These are phyloP conservation scores for Macroglossus sobrinus DNA, from an alignment of 2,113 vertebrate species.

Conservation along the genomic window DNA sequence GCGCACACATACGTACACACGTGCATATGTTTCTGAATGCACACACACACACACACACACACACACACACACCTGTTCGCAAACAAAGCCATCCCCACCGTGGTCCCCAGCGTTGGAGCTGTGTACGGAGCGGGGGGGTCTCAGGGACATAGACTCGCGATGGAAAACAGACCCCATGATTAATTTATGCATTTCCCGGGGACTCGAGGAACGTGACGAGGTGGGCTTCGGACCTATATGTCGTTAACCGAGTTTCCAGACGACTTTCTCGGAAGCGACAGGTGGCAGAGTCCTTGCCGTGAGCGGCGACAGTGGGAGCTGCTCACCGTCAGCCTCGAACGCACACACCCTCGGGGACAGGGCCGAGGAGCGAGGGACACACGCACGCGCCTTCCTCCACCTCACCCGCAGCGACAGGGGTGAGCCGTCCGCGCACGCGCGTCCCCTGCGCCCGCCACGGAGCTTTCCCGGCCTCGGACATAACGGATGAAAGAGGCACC, in stretches of 20 bases:
- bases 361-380: not conserved
- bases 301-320: not conserved
- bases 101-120: not conserved
- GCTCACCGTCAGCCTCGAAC: too few species aligned
- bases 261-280: constrained; percentile 65
- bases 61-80: not conserved
- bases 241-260: constrained; percentile 74
- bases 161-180: constrained; percentile 70
- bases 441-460: not conserved
- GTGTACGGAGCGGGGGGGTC: constrained; percentile 5
- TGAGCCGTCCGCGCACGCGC: not conserved
- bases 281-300: constrained; percentile 18
- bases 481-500: constrained; percentile 22
- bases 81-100: not conserved
- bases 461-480: not conserved
- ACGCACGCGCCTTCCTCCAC: not conserved
- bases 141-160: constrained; percentile 43
- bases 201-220: constrained; percentile 57
- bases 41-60: not conserved
- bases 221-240: constrained; percentile 63
- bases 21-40: not conserved
- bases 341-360: too few species aligned
- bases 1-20: too few species aligned
- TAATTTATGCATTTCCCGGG: constrained; percentile 61
- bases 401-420: not conserved